Percentiles rank a stretch among this genome's conserved stretches.
These are phyloP conservation scores for Syrphus vitripennis DNA, from an alignment of 2,888 invertebrate genomes.

Conservation along the genomic window DNA sequence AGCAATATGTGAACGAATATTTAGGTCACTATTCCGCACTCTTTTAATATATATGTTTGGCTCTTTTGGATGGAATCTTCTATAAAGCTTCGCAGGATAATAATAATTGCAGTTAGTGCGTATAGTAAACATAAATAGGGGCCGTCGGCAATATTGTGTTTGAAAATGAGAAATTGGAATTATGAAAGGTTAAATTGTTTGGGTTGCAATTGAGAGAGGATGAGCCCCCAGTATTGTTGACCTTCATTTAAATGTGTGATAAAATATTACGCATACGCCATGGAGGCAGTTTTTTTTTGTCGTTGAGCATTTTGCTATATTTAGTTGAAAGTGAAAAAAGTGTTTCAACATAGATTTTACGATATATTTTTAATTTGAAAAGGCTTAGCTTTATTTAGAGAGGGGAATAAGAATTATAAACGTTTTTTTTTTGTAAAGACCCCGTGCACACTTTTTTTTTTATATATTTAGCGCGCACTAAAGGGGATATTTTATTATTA, in stretches of 20 bases:
- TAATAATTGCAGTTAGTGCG: background rate
- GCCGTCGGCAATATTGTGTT: slow-evolving; percentile 14
- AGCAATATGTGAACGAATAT: slow-evolving; percentile 46
- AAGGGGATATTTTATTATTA: no score
- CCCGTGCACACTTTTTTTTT: no score
- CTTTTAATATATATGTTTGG: background rate
- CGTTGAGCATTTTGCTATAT: background rate
- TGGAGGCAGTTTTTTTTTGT: background rate
- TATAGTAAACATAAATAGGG: background rate
- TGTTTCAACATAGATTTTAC: background rate
- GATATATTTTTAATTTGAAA: no score
- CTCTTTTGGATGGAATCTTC: background rate
- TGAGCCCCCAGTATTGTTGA: background rate
- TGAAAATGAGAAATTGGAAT: background rate
- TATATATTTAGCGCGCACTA: no score
- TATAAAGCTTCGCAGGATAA: background rate
- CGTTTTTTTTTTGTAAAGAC: no score
- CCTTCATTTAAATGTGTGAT: slow-evolving; percentile 21
- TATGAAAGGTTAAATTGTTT: slow-evolving; percentile 26
- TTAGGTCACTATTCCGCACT: slow-evolving; percentile 38
- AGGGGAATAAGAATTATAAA: no score
- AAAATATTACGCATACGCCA: slow-evolving; percentile 9
- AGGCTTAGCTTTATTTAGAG: no score
- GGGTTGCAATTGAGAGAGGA: background rate
- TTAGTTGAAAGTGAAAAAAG: background rate